A percentile compares a stretch with the other conserved stretches of the same genome.
phyloP scores from a whole-genome alignment of 2,113 vertebrate species.

The Junco hyemalis region DNA sequence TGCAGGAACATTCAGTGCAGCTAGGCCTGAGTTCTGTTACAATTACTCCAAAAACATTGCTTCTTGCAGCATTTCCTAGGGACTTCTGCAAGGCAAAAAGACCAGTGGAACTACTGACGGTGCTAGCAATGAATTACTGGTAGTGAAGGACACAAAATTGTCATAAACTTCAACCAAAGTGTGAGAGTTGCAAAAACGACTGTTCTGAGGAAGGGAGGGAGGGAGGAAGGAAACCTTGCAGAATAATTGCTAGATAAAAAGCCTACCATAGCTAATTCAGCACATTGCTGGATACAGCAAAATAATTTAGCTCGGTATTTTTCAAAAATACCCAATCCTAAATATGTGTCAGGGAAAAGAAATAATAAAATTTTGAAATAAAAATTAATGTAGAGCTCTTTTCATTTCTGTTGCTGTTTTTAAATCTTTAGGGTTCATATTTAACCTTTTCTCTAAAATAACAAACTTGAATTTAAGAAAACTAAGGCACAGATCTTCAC shows the following conservation, averaged over 20 bases:
- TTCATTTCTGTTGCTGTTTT: background rate
- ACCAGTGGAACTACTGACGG: background rate
- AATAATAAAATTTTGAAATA: background rate
- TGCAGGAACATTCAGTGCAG: background rate
- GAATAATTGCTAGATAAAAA: conserved; percentile 21
- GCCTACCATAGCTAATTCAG: conserved; percentile 17
- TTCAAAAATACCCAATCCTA: background rate
- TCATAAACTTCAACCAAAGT: background rate
- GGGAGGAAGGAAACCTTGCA: background rate
- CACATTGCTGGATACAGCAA: background rate
- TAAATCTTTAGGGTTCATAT: background rate
- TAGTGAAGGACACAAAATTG: background rate
- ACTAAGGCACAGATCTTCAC: conserved; percentile 12
- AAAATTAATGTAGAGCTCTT: background rate
- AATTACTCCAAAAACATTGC: background rate
- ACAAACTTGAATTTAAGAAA: conserved; percentile 18
- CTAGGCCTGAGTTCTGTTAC: background rate
- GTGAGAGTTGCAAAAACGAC: background rate
- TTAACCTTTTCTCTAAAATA: conserved; percentile 24
- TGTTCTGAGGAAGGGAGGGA: background rate
- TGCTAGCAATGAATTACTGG: background rate
- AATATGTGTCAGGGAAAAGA: background rate
- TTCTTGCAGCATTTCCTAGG: background rate
- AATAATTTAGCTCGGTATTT: background rate
- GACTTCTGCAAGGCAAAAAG: background rate